Percentiles rank a stretch among this genome's conserved stretches.
Conservation (phyloP, 2,797 vertebrate species). For the Simalia tracyae region DNA sequence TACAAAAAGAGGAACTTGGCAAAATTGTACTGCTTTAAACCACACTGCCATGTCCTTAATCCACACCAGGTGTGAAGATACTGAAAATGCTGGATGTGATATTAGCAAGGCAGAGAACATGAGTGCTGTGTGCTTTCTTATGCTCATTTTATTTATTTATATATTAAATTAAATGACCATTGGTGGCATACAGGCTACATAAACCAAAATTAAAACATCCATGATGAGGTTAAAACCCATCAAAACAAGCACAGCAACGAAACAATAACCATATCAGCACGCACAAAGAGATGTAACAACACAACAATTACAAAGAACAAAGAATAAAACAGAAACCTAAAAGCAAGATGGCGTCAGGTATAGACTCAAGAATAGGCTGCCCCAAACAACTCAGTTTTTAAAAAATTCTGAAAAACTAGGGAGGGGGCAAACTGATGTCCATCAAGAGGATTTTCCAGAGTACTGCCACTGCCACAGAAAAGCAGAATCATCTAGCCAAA, state of each 20-base stretch:
- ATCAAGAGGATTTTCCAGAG: too few relatives aligned
- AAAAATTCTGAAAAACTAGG: too few relatives aligned
- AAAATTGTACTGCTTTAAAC: background rate
- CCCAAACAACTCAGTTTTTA: too few relatives aligned
- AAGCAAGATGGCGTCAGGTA: too few relatives aligned
- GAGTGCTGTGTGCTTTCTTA: background rate
- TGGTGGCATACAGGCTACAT: background rate
- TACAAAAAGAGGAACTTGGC: conserved; percentile 4
- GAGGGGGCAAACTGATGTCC: too few relatives aligned
- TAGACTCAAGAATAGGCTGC: too few relatives aligned
- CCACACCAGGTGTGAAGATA: conserved; percentile 35
- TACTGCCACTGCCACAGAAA: too few relatives aligned
- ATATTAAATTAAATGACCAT: background rate
- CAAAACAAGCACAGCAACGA: background rate
- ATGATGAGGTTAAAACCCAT: background rate
- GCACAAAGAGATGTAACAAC: background rate
- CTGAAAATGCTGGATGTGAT: conserved; percentile 27
- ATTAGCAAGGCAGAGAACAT: conserved; percentile 1
- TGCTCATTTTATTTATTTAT: background rate
- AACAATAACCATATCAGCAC: background rate
- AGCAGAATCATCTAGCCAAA: too few relatives aligned
- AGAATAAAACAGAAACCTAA: too few relatives aligned
- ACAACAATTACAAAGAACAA: background rate
- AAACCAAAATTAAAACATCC: background rate
- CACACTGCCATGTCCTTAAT: conserved; percentile 22